Base-by-base conservation (phyloP, 2,797 vertebrate genomes). In the Xenopus petersii region DNA sequence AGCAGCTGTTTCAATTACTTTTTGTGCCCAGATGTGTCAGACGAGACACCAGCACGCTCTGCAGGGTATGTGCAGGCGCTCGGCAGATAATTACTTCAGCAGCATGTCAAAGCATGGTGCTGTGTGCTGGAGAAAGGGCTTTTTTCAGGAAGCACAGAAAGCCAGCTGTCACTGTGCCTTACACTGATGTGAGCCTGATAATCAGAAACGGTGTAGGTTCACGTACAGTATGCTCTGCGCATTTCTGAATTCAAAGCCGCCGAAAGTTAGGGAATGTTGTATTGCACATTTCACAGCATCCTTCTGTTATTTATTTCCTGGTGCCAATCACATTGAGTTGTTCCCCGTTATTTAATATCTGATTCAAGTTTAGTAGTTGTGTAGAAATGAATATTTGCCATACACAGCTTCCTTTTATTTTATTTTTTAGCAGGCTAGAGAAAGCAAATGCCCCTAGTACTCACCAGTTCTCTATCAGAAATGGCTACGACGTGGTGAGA, bases 1-100 rank as follows among this genome's bases (percentile, higher is more conserved):
- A 98, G 95, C 97, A 99, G 97, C 96, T 99, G 97, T 98, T 98
- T 98, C 94, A 97, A 98, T 98, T 98, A 97, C 96, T 98, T 95
- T 96, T 93, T 87, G 92, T 96, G 97, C 96, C 97, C 97, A 99
- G 97, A 99, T 99, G 97, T 99, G 96, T 98, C 96, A 97, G 96
- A 94, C 92, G 93, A 96, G 96, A 96, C 94, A 94, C 93, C 91
- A 91, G 94, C 87, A 66, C 55, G 92, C 96, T 95, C 93, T 88
- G 94, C 86, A 84, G 96, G 95, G 94, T 93, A 93, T 89, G 90
- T 92, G 95, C 94, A 93, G 94, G 91, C 93, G 86, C 93, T 92
- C 90, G 90, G 94, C 94, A 95, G 95, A 96, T 98, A 99, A 99
- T 99, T 98, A 96, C 96, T 96, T 96, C 96, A 93, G 95, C 96